Conservation (phyloP, 37 sponge, comb jelly and placozoan genomes). For the Eunapius fragilis region DNA sequence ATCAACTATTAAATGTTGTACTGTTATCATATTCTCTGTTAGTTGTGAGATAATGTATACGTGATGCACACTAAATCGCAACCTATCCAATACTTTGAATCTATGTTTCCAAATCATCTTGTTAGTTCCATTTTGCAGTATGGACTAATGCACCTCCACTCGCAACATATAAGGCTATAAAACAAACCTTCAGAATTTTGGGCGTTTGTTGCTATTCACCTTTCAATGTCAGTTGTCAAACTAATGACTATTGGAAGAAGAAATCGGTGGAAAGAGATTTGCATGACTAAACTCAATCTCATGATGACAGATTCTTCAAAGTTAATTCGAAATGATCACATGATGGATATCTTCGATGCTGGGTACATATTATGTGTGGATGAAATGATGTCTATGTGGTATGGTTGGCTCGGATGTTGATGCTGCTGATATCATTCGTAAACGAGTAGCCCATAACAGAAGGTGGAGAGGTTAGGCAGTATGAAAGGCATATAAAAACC, state of each 20-base stretch:
- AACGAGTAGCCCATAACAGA: background rate
- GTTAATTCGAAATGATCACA: background rate
- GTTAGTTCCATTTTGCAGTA: too few relatives aligned
- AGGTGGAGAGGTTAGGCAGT: background rate
- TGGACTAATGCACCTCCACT: too few relatives aligned
- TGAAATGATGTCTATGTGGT: background rate
- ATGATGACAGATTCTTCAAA: background rate
- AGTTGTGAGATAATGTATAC: too few relatives aligned
- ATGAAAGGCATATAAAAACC: background rate
- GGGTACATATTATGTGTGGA: background rate
- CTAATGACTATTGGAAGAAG: background rate
- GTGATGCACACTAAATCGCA: too few relatives aligned
- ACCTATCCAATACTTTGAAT: too few relatives aligned
- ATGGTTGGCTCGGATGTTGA: background rate
- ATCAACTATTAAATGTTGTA: background rate
- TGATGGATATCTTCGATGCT: background rate
- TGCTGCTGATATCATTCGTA: background rate
- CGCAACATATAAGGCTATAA: too few relatives aligned
- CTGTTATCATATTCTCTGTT: too few relatives aligned
- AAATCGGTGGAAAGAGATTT: background rate
- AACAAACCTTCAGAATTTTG: too few relatives aligned
- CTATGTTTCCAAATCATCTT: too few relatives aligned
- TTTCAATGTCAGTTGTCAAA: too few relatives aligned
- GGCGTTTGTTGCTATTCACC: too few relatives aligned
- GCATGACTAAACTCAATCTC: background rate